These are phyloP conservation scores for Ruditapes philippinarum DNA, from an alignment of 1,140 invertebrate genomes.

Conservation along the genomic window DNA sequence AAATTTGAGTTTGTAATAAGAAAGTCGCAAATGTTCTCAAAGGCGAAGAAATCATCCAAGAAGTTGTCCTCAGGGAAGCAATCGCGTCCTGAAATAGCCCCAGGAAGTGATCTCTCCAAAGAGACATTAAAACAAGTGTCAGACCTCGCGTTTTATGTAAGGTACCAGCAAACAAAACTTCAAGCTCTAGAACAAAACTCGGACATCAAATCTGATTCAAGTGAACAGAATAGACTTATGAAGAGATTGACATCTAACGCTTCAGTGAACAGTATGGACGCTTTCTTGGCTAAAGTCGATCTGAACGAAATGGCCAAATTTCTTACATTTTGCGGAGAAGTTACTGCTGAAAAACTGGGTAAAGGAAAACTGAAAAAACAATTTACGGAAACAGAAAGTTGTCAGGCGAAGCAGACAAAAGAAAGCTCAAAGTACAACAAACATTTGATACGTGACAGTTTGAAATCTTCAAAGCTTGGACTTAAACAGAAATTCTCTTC, in stretches of 20 bases:
- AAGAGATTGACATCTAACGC: conserved; percentile 23
- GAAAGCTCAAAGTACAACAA: background rate
- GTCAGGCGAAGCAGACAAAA: background rate
- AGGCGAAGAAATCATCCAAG: background rate
- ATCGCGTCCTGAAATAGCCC: background rate
- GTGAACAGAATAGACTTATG: conserved; percentile 13
- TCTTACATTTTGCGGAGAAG: conserved; percentile 39
- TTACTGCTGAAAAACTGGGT: conserved; percentile 32
- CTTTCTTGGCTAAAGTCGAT: conserved; percentile 48
- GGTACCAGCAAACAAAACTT: conserved; percentile 56
- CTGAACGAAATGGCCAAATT: conserved; percentile 53
- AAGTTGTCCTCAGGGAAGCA: background rate
- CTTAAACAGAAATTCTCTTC: conserved; percentile 50
- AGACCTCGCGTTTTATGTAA: conserved; percentile 53
- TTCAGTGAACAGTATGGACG: conserved; percentile 58
- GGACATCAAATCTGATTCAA: background rate
- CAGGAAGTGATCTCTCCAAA: background rate
- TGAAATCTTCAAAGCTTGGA: conserved; percentile 17
- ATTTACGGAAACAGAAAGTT: background rate
- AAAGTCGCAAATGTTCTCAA: conserved; percentile 12
- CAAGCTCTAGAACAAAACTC: background rate
- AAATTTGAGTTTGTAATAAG: conserved; percentile 43
- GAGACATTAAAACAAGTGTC: conserved; percentile 56
- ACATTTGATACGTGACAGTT: background rate
- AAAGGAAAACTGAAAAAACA: background rate